Conservation (phyloP, 1,140 invertebrate genomes). For the Euborellia annulipes region DNA sequence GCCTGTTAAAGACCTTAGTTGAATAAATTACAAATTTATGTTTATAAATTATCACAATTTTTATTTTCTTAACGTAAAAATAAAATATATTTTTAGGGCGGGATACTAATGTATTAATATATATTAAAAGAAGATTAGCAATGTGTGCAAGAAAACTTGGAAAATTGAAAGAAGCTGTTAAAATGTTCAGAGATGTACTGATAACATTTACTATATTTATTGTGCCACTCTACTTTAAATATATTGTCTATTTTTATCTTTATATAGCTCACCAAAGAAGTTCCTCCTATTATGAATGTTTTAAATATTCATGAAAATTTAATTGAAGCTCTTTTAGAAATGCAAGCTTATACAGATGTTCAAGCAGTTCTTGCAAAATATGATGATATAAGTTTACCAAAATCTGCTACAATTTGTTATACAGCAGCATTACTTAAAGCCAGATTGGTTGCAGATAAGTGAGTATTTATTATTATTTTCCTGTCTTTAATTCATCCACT, state of each 20-base stretch:
- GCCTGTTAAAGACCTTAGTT: no score
- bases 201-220: not conserved
- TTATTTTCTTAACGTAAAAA: no score
- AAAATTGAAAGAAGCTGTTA: conserved; percentile 85
- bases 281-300: conserved; percentile 88
- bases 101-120: conserved; percentile 91
- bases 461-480: conserved; percentile 22
- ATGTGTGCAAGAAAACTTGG: conserved; percentile 95
- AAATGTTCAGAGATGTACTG: conserved; percentile 83
- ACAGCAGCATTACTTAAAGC: conserved; percentile 90
- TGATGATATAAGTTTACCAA: conserved; percentile 89
- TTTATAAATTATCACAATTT: no score
- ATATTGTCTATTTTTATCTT: conserved; percentile 1
- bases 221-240: not conserved
- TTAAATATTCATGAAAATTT: conserved; percentile 96
- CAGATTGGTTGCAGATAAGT: conserved; percentile 82
- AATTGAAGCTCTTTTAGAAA: conserved; percentile 86
- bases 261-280: conserved; percentile 79
- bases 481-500: no score
- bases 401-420: conserved; percentile 95
- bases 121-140: conserved; percentile 81
- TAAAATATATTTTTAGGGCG: conserved; percentile 46
- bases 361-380: conserved; percentile 93
- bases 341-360: conserved; percentile 93
- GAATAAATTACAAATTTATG: no score